Base-by-base conservation (phyloP, 2,113 vertebrate genomes). In the Acrocephalus arundinaceus region DNA sequence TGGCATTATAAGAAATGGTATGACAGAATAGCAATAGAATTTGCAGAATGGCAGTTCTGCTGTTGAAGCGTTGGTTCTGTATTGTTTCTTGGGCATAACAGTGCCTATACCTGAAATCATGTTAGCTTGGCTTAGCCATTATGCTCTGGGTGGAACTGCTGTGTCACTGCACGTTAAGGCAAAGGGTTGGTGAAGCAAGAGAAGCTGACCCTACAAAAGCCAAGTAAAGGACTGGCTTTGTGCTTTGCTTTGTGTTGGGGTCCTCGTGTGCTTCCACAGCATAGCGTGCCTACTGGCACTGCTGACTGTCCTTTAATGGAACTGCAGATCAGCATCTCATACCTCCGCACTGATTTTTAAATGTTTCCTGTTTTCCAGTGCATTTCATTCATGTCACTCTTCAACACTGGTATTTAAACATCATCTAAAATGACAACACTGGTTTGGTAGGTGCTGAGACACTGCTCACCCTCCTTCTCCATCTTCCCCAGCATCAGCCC, bases 41-140 rank as follows among this genome's bases (percentile, higher is more conserved):
- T 77, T 61, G 54, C 41, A 28, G 39, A 90, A 41, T 9, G 10
- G 57, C 39, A 41, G 15, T 33, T 74, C 54, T 24, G 5, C 11
- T 37, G 6, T 57, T 66, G 62, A 63, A 83, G 23, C 1, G 0
- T 45, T 63, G 23, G 9, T 74, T 84, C 41, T 65, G 12, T 74
- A 25, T 3, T 46, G 15, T 63, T 92, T 75, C n/a, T 75, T 68
- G 25, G 23, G 25, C 37, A 45, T 66, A 33, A 31, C 9, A 7
- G 21, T 66, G 28, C 41, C 37, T 46, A 0, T 37, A 37, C 31
- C 48, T 78, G 46, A 57, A 70, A 30, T 21, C 0, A 0, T 3
- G 1, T 77, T 83, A 65, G 13, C 65, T 72, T 54, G 45, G 30
- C 61, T 67, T 35, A 33, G 27, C 55, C 23, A 0, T 66, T 37